phyloP scores from a whole-genome alignment of 2,888 invertebrate species.

The Crematogaster levior region DNA sequence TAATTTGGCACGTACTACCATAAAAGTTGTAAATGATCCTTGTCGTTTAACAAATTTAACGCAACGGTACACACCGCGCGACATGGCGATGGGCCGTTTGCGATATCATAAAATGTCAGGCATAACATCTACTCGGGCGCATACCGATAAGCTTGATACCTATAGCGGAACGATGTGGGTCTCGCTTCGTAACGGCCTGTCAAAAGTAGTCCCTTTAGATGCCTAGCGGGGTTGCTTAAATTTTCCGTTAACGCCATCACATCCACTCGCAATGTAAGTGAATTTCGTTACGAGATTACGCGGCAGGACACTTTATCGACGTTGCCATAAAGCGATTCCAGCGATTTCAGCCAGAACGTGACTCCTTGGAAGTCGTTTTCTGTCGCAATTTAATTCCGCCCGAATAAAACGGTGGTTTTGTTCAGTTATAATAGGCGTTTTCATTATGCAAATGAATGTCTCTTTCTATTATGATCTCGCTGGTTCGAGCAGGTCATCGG shows the following conservation, averaged over 20 bases:
- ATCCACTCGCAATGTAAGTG: conserved; percentile 5
- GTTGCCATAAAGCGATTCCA: conserved; percentile 19
- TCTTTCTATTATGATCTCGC: background rate
- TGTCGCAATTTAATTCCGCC: conserved; percentile 11
- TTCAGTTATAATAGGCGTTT: conserved; percentile 11
- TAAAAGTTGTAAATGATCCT: too few species aligned
- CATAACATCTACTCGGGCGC: conserved; percentile 53
- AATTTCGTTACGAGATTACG: conserved; percentile 43
- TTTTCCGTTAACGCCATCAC: conserved; percentile 31
- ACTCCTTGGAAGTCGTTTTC: conserved; percentile 7
- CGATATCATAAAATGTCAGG: conserved; percentile 59
- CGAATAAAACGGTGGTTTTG: conserved; percentile 16
- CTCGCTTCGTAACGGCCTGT: background rate
- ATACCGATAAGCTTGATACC: conserved; percentile 51
- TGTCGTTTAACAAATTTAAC: conserved; percentile 50
- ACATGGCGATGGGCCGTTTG: conserved; percentile 47
- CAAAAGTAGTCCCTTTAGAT: conserved; percentile 30
- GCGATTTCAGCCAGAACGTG: background rate
- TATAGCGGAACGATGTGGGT: conserved; percentile 20
- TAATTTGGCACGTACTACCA: conserved; percentile 29
- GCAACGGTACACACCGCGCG: conserved; percentile 9
- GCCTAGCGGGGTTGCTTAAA: conserved; percentile 40
- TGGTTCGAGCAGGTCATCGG: conserved; percentile 12
- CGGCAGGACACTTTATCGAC: conserved; percentile 29
- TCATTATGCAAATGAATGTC: conserved; percentile 34